Percentiles rank a stretch among this genome's conserved stretches.
Conservation (phyloP, 2,888 invertebrate species). For the Dryadula phaetusa region DNA sequence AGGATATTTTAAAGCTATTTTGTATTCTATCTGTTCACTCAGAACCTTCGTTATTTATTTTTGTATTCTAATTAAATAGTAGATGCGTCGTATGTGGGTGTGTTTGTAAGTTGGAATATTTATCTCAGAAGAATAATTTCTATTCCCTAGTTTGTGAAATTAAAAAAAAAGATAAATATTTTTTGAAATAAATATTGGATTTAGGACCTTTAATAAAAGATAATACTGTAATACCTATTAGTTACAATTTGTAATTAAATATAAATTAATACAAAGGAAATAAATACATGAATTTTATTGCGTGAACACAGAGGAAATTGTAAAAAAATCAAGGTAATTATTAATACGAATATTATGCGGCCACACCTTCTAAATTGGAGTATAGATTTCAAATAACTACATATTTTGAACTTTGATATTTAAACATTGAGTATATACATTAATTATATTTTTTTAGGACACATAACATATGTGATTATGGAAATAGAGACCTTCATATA, state of each 20-base stretch:
- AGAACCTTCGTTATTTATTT: no score
- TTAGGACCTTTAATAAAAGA: no score
- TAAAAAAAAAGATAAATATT: no score
- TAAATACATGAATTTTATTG: not conserved
- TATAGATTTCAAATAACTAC: not conserved
- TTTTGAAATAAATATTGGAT: no score
- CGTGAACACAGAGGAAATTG: not conserved
- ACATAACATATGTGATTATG: not conserved
- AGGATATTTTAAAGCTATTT: not conserved
- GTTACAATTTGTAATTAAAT: no score
- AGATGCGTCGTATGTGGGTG: no score
- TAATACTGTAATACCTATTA: no score
- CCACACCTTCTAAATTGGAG: constrained; percentile 9
- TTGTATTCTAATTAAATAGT: no score
- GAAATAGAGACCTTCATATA: not conserved
- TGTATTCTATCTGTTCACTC: not conserved
- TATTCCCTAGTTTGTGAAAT: no score
- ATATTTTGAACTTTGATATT: constrained; percentile 4
- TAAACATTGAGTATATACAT: not conserved
- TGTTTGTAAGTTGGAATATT: no score
- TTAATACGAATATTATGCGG: not conserved
- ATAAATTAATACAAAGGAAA: not conserved
- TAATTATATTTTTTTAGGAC: not conserved
- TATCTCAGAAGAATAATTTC: no score
- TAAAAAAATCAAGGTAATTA: constrained; percentile 11